Base-by-base conservation (phyloP, 2,888 invertebrate genomes). In the Hylaea fasciaria region DNA sequence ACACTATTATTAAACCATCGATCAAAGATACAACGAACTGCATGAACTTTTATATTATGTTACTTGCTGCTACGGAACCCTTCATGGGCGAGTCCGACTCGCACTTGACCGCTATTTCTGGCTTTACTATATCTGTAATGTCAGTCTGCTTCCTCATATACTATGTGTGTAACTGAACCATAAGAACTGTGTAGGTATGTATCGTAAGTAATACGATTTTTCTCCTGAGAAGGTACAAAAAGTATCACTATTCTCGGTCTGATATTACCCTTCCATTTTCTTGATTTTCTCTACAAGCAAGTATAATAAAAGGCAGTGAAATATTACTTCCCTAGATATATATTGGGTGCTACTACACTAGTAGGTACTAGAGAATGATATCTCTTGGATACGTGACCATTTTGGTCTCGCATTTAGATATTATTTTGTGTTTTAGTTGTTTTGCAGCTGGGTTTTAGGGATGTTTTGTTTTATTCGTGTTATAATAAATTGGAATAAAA, bases 291-390 rank as follows among this genome's bases (percentile, higher is more conserved):
- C 29, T 41, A 41, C 41, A 43, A 11, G 28, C 22, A 41, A 22
- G 22, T 32, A 12, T 46, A n/a, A 46, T 46, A 46, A 46, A 46
- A 32, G 46, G 13, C 16, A 32, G 46, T 46, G 46, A 46, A 32
- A 46, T 46, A 46, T 46, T 29, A 29, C n/a, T 46, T n/a, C 32
- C 32, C 46, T 32, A 32, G 10, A 46, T 32, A 46, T 46, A 46
- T 46, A 46, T 28, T 17, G 32, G 29, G 46, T 46, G 22, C 32
- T 32, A 0, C 37, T 32, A 32, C 37, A 37, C 37, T n/a, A 12
- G 37, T 37, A n/a, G n/a, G n/a, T n/a, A 5, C n/a, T 37, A 37
- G 37, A 37, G n/a, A 37, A 12, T n/a, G 29, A 32, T 46, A 46
- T 32, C 14, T 0, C 37, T 49, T 39, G 13, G 40, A 41, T 28